Base-by-base conservation (phyloP, 2,113 vertebrate species). In the Nothoprocta pentlandii region DNA sequence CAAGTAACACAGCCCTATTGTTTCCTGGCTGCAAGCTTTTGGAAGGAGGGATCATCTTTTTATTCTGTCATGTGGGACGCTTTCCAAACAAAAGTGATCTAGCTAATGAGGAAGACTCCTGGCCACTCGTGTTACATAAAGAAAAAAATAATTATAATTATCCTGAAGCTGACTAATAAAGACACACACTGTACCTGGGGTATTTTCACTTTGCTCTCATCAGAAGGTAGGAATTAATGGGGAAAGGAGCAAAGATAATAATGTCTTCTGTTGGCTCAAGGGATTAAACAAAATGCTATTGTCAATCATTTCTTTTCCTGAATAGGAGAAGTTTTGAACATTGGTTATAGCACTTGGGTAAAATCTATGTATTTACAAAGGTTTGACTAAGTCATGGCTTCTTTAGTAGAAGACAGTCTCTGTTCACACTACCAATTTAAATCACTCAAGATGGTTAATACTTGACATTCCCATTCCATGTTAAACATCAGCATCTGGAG, bases 311-410 rank as follows among this genome's bases (percentile, higher is more conserved):
- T 49, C 21, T 20, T 49, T 49, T 32, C 5, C 32, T 12, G 2
- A 91, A 73, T 21, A 28, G 58, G 76, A 85, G 1, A 11, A 51
- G 79, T 78, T 73, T 79, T 71, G 5, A 39, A 66, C 51, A 70
- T 82, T 20, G 49, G 6, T 69, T 80, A 49, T 49, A 21, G 8
- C 74, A 7, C 62, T 85, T 90, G 62, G 32, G 80, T 70, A 80
- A 80, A 87, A 63, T 13, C 66, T 64, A 11, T 91, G 47, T 6
- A 76, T 84, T 91, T 70, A 74, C 70, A 91, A 94, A 74, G n/a
- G 3, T 6, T 90, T 87, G 94, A 13, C 9, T 49, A 90, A 67
- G 9, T 81, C 6, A 32, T 85, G n/a, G 14, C 19, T 70, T 83
- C 49, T 80, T 62, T 32, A 74, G 20, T 44, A 85, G 54, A 85